These are phyloP conservation scores for Aspidiotus destructor DNA, from an alignment of 2,888 invertebrate genomes.

Conservation along the genomic window DNA sequence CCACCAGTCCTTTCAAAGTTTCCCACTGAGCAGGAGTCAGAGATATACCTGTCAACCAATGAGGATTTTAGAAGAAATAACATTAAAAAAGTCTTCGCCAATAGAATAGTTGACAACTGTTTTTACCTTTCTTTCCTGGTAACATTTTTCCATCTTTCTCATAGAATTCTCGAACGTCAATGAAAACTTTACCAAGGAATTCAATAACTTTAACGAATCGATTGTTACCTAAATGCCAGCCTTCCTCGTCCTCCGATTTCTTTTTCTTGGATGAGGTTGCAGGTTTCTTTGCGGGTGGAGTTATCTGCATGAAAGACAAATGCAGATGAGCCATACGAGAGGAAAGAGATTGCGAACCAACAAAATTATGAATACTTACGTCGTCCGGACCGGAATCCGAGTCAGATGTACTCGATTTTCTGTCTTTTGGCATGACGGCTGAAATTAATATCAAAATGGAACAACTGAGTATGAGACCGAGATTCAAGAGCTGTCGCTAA, in stretches of 20 bases:
- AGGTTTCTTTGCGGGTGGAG: slow-evolving; percentile 46
- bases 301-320: slow-evolving; percentile 45
- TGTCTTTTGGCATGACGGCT: slow-evolving; percentile 24
- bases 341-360: not conserved
- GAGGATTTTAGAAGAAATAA: not conserved
- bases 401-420: slow-evolving; percentile 17
- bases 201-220: slow-evolving; percentile 68
- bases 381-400: slow-evolving; percentile 68
- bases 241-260: slow-evolving; percentile 50
- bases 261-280: slow-evolving; percentile 36
- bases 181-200: slow-evolving; percentile 71
- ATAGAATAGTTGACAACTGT: too few species aligned
- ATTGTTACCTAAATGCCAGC: slow-evolving; percentile 67
- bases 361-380: slow-evolving; percentile 46
- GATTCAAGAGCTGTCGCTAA: too few species aligned
- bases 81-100: not conserved
- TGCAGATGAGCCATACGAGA: not conserved
- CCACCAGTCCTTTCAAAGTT: slow-evolving; percentile 55
- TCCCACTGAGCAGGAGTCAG: slow-evolving; percentile 68
- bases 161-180: slow-evolving; percentile 82
- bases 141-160: slow-evolving; percentile 61
- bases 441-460: not conserved
- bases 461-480: too few species aligned
- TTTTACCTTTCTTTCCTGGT: slow-evolving; percentile 77
- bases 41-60: slow-evolving; percentile 52